A percentile compares a stretch with the other conserved stretches of the same genome.
Evolutionary conservation across 2,797 vertebrate genomes (phyloP).

Genomic region (Lithobates pipiens): DNA sequence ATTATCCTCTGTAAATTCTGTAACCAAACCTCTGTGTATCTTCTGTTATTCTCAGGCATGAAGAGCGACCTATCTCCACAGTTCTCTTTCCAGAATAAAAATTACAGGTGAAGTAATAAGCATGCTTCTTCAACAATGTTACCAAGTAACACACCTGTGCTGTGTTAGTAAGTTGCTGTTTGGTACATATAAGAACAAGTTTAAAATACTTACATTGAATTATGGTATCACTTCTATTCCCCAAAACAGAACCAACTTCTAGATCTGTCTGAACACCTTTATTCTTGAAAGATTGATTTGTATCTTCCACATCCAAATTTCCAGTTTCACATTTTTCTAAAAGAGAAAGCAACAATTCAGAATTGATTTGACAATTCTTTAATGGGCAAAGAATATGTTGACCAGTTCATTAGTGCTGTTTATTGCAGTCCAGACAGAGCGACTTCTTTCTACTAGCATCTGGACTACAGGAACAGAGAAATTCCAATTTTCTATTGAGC

Average conservation of each 20-base stretch:
- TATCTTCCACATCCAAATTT: constrained; percentile 71
- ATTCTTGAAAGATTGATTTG: constrained; percentile 69
- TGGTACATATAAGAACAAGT: too few species aligned
- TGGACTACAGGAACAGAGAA: neutral
- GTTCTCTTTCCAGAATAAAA: too few species aligned
- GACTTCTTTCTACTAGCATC: neutral
- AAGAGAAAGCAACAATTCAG: constrained; percentile 61
- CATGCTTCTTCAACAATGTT: too few species aligned
- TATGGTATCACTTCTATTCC: constrained; percentile 77
- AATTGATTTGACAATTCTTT: neutral
- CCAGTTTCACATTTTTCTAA: constrained; percentile 82
- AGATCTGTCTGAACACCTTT: constrained; percentile 75
- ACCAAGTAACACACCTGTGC: too few species aligned
- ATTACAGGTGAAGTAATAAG: too few species aligned
- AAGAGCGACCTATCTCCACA: too few species aligned
- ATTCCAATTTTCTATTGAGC: too few species aligned
- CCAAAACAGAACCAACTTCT: constrained; percentile 75
- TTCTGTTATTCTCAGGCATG: too few species aligned
- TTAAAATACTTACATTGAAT: constrained; percentile 87
- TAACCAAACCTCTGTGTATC: too few species aligned
- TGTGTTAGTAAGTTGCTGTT: too few species aligned
- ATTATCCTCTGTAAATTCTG: too few species aligned
- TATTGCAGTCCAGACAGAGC: neutral
- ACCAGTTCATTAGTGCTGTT: neutral
- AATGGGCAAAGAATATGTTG: too few species aligned